These are phyloP conservation scores for Scaptomyza caliginosa DNA, from an alignment of 2,888 invertebrate species.

Conservation along the genomic window DNA sequence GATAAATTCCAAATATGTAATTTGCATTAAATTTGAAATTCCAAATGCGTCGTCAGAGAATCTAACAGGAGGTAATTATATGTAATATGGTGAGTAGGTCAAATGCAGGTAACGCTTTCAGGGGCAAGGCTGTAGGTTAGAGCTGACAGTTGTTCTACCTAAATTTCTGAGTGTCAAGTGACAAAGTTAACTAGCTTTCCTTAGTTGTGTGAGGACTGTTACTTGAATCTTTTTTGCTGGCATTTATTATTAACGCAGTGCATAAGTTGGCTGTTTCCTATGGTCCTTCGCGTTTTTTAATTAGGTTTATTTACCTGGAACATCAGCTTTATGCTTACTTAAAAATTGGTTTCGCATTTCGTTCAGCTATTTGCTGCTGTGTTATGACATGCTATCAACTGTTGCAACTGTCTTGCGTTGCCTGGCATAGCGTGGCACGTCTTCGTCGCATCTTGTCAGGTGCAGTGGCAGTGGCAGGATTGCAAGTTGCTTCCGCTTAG, in stretches of 20 bases:
- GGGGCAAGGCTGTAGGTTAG: not conserved
- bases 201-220: not conserved
- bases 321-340: slow-evolving; percentile 7
- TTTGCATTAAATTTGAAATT: slow-evolving; percentile 80
- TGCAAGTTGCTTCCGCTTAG: slow-evolving; percentile 53
- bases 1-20: slow-evolving; percentile 66
- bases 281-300: not conserved
- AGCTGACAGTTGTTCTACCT: not conserved
- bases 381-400: slow-evolving; percentile 44
- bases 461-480: slow-evolving; percentile 44
- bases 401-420: slow-evolving; percentile 15
- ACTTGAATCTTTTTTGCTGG: not conserved
- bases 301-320: slow-evolving; percentile 21
- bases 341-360: slow-evolving; percentile 61
- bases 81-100: slow-evolving; percentile 21
- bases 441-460: slow-evolving; percentile 45
- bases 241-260: slow-evolving; percentile 5
- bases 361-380: slow-evolving; percentile 41
- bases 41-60: slow-evolving; percentile 44
- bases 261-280: not conserved
- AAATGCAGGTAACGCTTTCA: slow-evolving; percentile 3
- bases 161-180: not conserved
- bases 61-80: slow-evolving; percentile 37
- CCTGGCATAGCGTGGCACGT: not conserved
- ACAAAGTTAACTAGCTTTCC: not conserved